A percentile compares a stretch with the other conserved stretches of the same genome.
Evolutionary conservation across 2,888 invertebrate species (phyloP).

Genomic region (Amblyjoppa proteus): DNA sequence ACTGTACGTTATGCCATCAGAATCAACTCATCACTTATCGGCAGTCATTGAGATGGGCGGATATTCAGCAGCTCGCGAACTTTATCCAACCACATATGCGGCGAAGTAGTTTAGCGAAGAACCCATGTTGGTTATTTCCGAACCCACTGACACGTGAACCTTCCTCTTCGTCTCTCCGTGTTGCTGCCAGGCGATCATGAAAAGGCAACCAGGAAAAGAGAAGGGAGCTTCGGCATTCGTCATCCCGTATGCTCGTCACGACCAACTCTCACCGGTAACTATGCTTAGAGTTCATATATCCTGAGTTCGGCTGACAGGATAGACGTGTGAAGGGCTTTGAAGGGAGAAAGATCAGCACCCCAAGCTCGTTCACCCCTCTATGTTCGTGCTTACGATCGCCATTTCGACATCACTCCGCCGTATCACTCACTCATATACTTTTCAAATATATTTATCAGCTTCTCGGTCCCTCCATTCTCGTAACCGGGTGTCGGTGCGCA

Average conservation of each 20-base stretch:
- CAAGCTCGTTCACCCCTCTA: constrained; percentile 47
- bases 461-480: constrained; percentile 11
- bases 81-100: background rate
- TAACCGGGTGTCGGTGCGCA: background rate
- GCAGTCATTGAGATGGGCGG: constrained; percentile 10
- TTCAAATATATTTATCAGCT: constrained; percentile 24
- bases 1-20: background rate
- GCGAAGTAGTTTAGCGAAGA: constrained; percentile 24
- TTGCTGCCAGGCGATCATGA: constrained; percentile 13
- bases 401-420: constrained; percentile 20
- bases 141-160: constrained; percentile 34
- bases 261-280: constrained; percentile 37
- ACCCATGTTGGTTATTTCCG: constrained; percentile 4
- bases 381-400: constrained; percentile 21
- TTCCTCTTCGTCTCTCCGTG: constrained; percentile 15
- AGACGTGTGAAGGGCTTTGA: constrained; percentile 32
- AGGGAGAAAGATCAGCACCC: constrained; percentile 52
- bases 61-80: background rate
- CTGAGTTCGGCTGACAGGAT: constrained; percentile 18
- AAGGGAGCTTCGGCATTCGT: constrained; percentile 56
- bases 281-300: constrained; percentile 44
- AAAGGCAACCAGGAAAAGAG: constrained; percentile 13
- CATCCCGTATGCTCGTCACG: constrained; percentile 68
- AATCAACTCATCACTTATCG: background rate
- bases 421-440: constrained; percentile 35